A percentile compares a stretch with the other conserved stretches of the same genome.
phyloP scores from a whole-genome alignment of 2,888 invertebrate genomes.

The Tineola bisselliella region DNA sequence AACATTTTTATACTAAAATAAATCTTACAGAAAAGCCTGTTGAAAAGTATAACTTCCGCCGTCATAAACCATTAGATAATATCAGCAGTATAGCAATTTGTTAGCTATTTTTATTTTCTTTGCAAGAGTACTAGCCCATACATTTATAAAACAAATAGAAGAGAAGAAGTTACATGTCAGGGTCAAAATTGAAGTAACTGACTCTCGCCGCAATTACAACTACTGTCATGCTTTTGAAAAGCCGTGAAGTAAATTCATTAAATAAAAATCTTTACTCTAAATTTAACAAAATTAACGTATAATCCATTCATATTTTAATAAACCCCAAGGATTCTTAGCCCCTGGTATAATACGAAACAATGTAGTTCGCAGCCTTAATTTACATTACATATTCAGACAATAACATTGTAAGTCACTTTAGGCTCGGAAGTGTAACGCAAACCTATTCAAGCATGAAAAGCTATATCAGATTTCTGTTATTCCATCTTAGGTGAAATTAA shows the following conservation, averaged over 20 bases:
- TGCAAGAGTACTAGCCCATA: too few relatives aligned
- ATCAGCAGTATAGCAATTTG: background rate
- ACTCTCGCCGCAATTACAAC: too few relatives aligned
- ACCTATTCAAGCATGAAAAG: conserved; percentile 13
- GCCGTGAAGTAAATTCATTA: too few relatives aligned
- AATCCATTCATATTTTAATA: background rate
- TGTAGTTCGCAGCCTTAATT: background rate
- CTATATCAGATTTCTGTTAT: conserved; percentile 18
- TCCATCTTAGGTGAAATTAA: conserved; percentile 30
- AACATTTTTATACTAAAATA: background rate
- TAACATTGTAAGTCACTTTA: conserved; percentile 3
- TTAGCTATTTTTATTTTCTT: background rate
- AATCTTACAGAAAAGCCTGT: background rate
- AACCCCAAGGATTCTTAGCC: background rate
- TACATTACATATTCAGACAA: conserved; percentile 5
- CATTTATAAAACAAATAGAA: too few relatives aligned
- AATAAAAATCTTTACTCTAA: too few relatives aligned
- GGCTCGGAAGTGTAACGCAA: background rate
- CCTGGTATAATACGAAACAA: background rate
- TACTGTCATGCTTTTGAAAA: too few relatives aligned
- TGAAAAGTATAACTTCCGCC: background rate
- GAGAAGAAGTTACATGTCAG: too few relatives aligned
- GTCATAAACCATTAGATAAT: background rate
- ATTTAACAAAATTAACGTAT: too few relatives aligned
- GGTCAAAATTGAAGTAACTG: too few relatives aligned